Percentiles rank a stretch among this genome's conserved stretches.
phyloP scores from a whole-genome alignment of 2,797 vertebrate genomes.

The Eospalax fontanierii region DNA sequence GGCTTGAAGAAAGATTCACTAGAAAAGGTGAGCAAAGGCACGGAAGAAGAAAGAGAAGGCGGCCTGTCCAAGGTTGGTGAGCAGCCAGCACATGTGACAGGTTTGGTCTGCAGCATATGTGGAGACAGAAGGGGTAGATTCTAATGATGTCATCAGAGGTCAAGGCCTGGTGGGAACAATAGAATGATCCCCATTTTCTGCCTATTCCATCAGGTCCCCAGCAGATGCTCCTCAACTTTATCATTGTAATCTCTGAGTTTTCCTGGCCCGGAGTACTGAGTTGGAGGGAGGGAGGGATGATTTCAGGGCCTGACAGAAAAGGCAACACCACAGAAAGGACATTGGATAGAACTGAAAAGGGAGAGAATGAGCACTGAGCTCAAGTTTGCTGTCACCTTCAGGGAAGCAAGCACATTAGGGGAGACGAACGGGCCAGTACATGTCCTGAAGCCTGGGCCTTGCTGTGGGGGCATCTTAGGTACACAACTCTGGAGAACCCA shows the following conservation, averaged over 20 bases:
- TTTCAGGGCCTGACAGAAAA: not conserved
- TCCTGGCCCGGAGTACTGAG: constrained; percentile 31
- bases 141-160: not conserved
- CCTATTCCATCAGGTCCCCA: not conserved
- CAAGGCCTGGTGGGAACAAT: not conserved
- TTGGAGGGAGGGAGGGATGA: not conserved
- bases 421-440: fast-evolving
- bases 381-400: not conserved
- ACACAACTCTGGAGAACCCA: not conserved
- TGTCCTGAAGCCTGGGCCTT: not conserved
- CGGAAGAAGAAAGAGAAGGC: not conserved
- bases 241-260: not conserved
- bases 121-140: not conserved
- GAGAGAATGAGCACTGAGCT: not conserved
- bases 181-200: not conserved
- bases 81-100: not conserved
- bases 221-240: not conserved
- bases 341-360: not conserved
- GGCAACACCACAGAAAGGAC: not conserved
- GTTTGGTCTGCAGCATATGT: not conserved
- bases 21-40: not conserved
- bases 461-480: not conserved
- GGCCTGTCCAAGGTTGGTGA: not conserved
- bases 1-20: constrained; percentile 15
- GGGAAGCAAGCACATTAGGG: not conserved